Base-by-base conservation (phyloP, 2,888 invertebrate genomes). In the Junonia oenone region DNA sequence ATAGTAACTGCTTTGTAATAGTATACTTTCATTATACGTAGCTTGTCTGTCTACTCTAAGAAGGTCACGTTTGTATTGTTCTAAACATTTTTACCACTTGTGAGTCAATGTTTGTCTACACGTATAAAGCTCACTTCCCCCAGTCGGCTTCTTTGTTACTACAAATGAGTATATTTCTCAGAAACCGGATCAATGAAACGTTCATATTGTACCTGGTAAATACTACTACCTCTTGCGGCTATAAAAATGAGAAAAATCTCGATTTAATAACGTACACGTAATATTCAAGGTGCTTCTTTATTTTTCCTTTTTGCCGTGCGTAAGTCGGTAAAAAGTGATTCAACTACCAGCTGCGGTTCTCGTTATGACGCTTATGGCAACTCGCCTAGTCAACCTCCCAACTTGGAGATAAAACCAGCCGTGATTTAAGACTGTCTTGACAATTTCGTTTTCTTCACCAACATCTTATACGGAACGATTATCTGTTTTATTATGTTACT, bases 331-430 rank as follows among this genome's bases (percentile, higher is more conserved):
- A 56, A 55, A 51, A 55, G 51, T 60, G 55, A 60, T 49, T 60
- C 57, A 57, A 56, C 45, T 11, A 29, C 49, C 57, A 50, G 55
- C 60, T 60, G 60, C 57, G 59, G 54, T 52, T 51, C 53, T 59
- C 51, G 55, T 58, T 58, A 50, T 58, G 51, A 57, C 58, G 58
- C 46, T 57, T 55, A 60, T 57, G 60, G 60, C 29, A 45, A 55
- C 54, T 51, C 33, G 57, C 45, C 57, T 57, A 60, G 57, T 49
- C 56, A 57, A 49, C 51, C 43, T 57, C 51, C 38, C 27, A 38
- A 15, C 54, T 46, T 53, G 50, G 56, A n/a, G 6, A 46, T 22
- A n/a, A 15, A 22, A 43, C 38, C 38, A 43, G 26, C 43, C 22
- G 19, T 43, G 22, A 26, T 22, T 43, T 22, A 6, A 22, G 26